Conservation (phyloP, 2,113 vertebrate genomes). For the Aphelocoma coerulescens region DNA sequence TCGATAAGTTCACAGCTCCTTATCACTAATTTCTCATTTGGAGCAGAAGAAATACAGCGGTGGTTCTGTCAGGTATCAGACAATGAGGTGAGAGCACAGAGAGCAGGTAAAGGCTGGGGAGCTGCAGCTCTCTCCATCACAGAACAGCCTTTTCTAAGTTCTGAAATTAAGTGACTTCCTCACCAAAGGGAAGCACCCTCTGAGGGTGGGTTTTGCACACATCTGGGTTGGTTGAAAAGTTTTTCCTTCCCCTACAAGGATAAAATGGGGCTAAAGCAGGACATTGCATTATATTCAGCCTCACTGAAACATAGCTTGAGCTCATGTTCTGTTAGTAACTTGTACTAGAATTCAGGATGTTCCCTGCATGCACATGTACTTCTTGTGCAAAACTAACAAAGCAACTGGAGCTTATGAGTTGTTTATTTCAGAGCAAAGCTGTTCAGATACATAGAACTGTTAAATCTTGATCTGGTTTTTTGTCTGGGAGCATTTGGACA, state of each 20-base stretch:
- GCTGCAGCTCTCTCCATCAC: background rate
- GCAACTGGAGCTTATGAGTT: background rate
- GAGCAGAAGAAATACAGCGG: background rate
- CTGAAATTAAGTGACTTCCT: background rate
- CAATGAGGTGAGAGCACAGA: background rate
- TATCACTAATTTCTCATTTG: background rate
- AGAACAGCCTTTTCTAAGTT: background rate
- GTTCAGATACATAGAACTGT: background rate
- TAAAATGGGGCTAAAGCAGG: background rate
- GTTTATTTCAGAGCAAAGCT: background rate
- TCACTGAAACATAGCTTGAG: background rate
- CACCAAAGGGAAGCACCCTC: background rate
- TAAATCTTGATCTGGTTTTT: background rate
- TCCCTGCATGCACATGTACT: background rate
- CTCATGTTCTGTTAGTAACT: background rate
- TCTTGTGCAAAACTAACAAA: background rate
- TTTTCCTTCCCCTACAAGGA: background rate
- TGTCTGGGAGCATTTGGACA: background rate
- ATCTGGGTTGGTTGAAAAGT: background rate
- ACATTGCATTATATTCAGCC: background rate
- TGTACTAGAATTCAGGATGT: background rate
- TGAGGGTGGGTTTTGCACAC: background rate
- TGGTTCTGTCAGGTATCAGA: background rate
- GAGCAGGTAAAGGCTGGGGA: background rate
- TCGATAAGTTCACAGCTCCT: slow-evolving; percentile 2